Evolutionary conservation across 2,113 vertebrate species (phyloP), one percentile per base, ranked within the genome.

Genomic region (Odobenus rosmarus): DNA sequence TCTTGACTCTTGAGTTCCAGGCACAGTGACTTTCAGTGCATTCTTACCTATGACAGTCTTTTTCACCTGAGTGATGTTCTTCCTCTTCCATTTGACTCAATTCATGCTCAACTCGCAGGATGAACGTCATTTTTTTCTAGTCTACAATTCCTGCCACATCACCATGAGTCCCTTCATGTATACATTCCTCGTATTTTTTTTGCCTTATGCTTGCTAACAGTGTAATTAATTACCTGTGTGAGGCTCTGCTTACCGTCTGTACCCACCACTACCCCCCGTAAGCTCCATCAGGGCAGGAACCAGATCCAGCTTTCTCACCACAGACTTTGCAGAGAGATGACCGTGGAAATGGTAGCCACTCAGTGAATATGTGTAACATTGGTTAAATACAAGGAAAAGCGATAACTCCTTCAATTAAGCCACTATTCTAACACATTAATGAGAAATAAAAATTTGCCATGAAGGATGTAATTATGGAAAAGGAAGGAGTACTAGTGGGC

Each of bases 391-490:
- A 77, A 86, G 53, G 53, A 67, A 88, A 88, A 21, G 23, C 6
- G 82, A 23, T 12, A 77, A 74, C 11, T 93, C 18, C 80, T 86
- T 82, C 49, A 74, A 7, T 5, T n/a, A 84, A 95, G 67, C 33
- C 31, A 94, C 18, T 80, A 71, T 77, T 95, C 62, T 4, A 69
- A 57, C 12, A 90, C 39, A 76, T 76, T 36, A 81, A 62, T 62
- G 69, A 88, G 57, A 96, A 84, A 53, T 71, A 80, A 61, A 96
- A 89, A 81, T 28, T 81, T 9, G 26, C 96, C 39, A n/a, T 46
- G 85, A 93, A 62, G 13, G 64, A 23, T n/a, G 14, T 53, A 80
- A 57, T 79, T 84, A 46, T 74, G 49, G 79, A 31, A 80, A 94
- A 77, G 28, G 46, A 82, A 61, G 21, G 69, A 42, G 67, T 62